A percentile compares a stretch with the other conserved stretches of the same genome.
Conservation (phyloP, 2,797 vertebrate genomes). For the Meriones psammophilus region DNA sequence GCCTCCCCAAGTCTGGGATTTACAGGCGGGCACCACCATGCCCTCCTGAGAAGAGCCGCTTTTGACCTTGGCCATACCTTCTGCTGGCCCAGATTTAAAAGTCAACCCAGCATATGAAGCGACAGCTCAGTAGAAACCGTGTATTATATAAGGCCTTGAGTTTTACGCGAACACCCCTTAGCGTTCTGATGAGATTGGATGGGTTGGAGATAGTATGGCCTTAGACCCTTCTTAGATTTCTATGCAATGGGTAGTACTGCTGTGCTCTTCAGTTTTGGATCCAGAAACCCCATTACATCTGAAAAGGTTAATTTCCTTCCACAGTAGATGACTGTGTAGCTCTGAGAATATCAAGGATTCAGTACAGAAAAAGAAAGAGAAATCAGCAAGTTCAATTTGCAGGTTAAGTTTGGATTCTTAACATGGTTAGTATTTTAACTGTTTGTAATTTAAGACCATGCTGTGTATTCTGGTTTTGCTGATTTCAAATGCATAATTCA, state of each 20-base stretch:
- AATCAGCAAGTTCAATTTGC: not conserved
- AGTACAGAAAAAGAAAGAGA: not conserved
- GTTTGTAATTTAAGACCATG: constrained; percentile 10
- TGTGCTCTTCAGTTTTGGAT: not conserved
- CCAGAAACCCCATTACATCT: not conserved
- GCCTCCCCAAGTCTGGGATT: too few species aligned
- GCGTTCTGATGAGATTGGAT: not conserved
- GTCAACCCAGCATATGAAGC: not conserved
- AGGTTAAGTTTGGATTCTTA: not conserved
- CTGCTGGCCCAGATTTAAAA: not conserved
- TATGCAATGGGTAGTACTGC: not conserved
- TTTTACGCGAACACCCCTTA: not conserved
- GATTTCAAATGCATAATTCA: constrained; percentile 55
- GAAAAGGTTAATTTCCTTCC: not conserved
- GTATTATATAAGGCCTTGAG: not conserved
- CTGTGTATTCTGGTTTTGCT: not conserved
- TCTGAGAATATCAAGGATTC: not conserved
- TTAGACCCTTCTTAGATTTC: not conserved
- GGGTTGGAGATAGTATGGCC: too few species aligned
- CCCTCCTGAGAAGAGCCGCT: too few species aligned
- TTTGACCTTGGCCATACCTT: not conserved
- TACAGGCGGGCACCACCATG: too few species aligned
- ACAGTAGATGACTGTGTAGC: constrained; percentile 5
- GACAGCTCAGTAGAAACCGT: not conserved
- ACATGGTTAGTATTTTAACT: constrained; percentile 17